Percentiles rank a stretch among this genome's conserved stretches.
phyloP scores from a whole-genome alignment of 2,113 vertebrate species.

The Bufo gargarizans region DNA sequence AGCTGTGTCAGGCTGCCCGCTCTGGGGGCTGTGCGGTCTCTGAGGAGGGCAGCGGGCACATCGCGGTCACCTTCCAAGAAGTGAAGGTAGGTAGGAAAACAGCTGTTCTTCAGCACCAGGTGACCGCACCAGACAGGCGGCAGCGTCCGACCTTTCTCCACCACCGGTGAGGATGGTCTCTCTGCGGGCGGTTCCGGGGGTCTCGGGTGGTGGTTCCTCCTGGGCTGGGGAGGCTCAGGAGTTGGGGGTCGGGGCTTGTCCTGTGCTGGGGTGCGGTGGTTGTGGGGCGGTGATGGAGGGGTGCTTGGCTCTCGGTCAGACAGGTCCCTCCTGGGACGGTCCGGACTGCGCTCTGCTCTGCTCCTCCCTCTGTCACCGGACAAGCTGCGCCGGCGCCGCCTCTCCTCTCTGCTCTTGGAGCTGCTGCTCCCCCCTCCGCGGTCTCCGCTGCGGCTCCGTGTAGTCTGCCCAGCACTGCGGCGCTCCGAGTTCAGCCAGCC shows the following conservation, averaged over 20 bases:
- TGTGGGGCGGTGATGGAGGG: slow-evolving; percentile 60
- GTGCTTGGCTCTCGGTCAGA: slow-evolving; percentile 44
- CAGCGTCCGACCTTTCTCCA: slow-evolving; percentile 87
- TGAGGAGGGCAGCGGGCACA: slow-evolving; percentile 84
- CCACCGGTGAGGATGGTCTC: slow-evolving; percentile 67
- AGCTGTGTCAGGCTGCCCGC: slow-evolving; percentile 85
- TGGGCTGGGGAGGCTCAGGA: slow-evolving; percentile 75
- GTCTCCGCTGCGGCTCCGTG: slow-evolving; percentile 89
- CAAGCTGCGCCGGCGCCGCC: slow-evolving; percentile 82
- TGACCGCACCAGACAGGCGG: slow-evolving; percentile 91
- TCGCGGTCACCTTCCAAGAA: slow-evolving; percentile 88
- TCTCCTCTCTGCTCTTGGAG: slow-evolving; percentile 80
- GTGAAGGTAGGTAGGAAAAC: slow-evolving; percentile 94
- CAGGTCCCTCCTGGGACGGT: slow-evolving; percentile 76
- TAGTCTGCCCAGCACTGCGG: slow-evolving; percentile 79
- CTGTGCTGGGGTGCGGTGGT: slow-evolving; percentile 79
- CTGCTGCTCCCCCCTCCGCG: slow-evolving; percentile 81
- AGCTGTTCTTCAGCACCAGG: slow-evolving; percentile 96
- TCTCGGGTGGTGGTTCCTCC: slow-evolving; percentile 76
- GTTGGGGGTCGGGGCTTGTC: slow-evolving; percentile 77
- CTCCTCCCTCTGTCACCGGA: slow-evolving; percentile 78
- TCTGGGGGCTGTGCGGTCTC: slow-evolving; percentile 73
- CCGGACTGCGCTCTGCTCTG: slow-evolving; percentile 81
- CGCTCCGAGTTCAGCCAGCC: slow-evolving; percentile 88
- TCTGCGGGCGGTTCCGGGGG: slow-evolving; percentile 72